Evolutionary conservation across 1,140 invertebrate species (phyloP).

Genomic region (Cyclina sinensis): DNA sequence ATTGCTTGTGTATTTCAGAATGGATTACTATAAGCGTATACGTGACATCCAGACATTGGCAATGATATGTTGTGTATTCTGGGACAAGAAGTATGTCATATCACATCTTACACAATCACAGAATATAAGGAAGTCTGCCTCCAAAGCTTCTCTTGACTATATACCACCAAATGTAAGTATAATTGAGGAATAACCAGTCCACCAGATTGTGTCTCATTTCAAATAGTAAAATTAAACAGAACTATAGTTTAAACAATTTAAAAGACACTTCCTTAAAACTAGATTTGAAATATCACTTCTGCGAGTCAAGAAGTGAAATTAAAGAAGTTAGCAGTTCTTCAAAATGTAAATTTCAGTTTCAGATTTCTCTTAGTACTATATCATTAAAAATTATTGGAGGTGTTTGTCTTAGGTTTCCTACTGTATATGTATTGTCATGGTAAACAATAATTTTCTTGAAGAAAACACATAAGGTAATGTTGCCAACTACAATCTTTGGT

Average conservation of each 20-base stretch:
- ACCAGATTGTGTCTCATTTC: too few species aligned
- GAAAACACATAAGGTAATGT: conserved; percentile 22
- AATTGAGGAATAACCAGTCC: not conserved
- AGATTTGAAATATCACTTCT: too few species aligned
- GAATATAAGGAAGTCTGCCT: conserved; percentile 52
- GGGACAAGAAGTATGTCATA: conserved; percentile 85
- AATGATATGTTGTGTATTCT: conserved; percentile 96
- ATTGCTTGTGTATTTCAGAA: conserved; percentile 81
- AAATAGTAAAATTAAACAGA: too few species aligned
- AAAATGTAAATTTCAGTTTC: too few species aligned
- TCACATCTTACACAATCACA: conserved; percentile 17
- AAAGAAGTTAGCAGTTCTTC: too few species aligned
- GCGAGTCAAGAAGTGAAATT: too few species aligned
- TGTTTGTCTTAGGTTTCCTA: not conserved
- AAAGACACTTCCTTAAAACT: too few species aligned
- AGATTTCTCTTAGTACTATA: too few species aligned
- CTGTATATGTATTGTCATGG: not conserved
- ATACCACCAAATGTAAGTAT: conserved; percentile 80
- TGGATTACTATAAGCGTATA: conserved; percentile 88
- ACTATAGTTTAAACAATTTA: too few species aligned
- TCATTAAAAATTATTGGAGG: too few species aligned
- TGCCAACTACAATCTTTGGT: not conserved
- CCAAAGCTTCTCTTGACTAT: conserved; percentile 77
- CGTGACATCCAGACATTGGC: conserved; percentile 97
- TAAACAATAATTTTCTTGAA: not conserved